Base-by-base conservation (phyloP, 1,140 invertebrate species). In the Calycopis cecrops region DNA sequence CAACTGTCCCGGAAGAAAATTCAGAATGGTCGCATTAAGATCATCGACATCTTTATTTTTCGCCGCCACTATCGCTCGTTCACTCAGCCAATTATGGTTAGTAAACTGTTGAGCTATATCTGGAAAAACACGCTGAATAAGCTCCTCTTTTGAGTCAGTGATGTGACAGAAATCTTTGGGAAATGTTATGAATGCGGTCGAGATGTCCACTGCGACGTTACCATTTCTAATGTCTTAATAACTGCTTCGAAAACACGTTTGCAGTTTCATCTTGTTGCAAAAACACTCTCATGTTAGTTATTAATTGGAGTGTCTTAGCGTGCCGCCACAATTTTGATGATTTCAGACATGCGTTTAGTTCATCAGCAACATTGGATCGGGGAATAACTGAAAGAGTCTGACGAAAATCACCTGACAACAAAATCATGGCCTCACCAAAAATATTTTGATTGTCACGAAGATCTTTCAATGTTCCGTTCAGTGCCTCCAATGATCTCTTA, bases 361-460 rank as follows among this genome's bases (percentile, higher is more conserved):
- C 71, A 71, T 87, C 78, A n/a, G n/a, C 78, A 55, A 57, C 44
- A 9, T 79, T 89, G 65, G 65, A 74, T 62, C 73, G 57, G 34
- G 65, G 55, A 48, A 88, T 71, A 9, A 89, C 75, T 44, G 87
- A 86, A 38, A 90, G 64, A n/a, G 73, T 89, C 69, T 90, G 85
- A 16, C 83, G 59, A 67, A 90, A 90, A 76, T 90, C 83, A n/a
- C 87, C 85, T 57, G 78, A 59, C 50, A 88, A 71, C 17, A 89
- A 35, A 61, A 89, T 55, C 11, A 76, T 67, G 18, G 61, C 49
- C 10, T 71, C 72, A 55, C 79, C 81, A 62, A 63, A 79, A 48
- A 69, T 47, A 49, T 56, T 57, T 42, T 67, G n/a, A n/a, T n/a
- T n/a, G n/a, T n/a, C n/a, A n/a, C n/a, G n/a, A n/a, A n/a, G n/a